Percentiles rank a stretch among this genome's conserved stretches.
Conservation (phyloP, 2,888 invertebrate species). For the Daptonema setosum region DNA sequence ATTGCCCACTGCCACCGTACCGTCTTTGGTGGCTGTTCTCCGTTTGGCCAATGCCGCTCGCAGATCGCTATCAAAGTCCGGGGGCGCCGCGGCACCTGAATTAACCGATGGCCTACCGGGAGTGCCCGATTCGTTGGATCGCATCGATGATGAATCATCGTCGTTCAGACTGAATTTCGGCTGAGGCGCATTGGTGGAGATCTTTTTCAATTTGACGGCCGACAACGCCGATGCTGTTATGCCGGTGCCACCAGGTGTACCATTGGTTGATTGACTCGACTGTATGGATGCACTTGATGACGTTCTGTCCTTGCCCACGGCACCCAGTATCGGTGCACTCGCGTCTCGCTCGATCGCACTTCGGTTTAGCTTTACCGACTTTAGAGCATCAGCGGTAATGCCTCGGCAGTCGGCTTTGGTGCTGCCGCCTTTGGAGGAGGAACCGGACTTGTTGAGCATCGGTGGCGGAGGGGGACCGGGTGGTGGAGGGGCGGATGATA, state of each 20-base stretch:
- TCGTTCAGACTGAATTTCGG: not conserved
- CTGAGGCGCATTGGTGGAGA: not conserved
- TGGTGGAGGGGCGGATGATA: conserved; percentile 18
- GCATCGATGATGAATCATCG: not conserved
- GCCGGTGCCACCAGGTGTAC: not conserved
- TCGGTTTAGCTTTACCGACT: conserved; percentile 1
- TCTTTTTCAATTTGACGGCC: not conserved
- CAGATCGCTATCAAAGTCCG: conserved; percentile 24
- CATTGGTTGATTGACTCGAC: not conserved
- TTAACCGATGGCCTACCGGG: not conserved
- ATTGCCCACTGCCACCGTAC: too few species aligned
- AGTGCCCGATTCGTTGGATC: conserved; percentile 3
- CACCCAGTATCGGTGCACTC: not conserved
- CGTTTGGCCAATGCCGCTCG: conserved; percentile 6
- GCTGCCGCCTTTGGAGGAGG: not conserved
- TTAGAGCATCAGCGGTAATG: conserved; percentile 12
- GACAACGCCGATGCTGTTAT: not conserved
- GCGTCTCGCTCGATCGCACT: not conserved
- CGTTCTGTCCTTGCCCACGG: not conserved
- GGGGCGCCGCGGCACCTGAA: conserved; percentile 6
- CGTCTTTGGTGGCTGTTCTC: too few species aligned
- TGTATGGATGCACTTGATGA: conserved; percentile 8
- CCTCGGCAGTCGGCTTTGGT: conserved; percentile 11
- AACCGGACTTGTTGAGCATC: conserved; percentile 9
- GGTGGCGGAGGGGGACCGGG: conserved; percentile 24